Conservation (phyloP, 2,113 vertebrate species). For the Rhynchopsitta pachyrhyncha region DNA sequence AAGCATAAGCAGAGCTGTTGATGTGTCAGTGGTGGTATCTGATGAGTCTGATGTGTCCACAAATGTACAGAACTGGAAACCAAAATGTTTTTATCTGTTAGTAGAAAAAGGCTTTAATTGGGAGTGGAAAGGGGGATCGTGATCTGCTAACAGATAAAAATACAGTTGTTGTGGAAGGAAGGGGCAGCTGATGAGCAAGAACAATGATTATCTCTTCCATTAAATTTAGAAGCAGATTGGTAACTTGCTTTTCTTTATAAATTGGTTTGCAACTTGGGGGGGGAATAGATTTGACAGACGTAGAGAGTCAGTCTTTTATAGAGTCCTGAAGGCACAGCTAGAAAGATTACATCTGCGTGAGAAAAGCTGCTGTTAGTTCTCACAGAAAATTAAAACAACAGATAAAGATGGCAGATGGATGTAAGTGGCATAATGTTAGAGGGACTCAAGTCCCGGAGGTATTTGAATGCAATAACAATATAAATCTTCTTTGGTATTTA, state of each 20-base stretch:
- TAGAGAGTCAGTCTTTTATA: neutral
- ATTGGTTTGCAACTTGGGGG: neutral
- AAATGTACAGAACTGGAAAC: neutral
- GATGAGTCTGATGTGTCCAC: neutral
- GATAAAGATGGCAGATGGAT: neutral
- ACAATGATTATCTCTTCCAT: neutral
- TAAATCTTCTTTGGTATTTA: neutral
- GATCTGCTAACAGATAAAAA: neutral
- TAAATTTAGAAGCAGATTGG: neutral
- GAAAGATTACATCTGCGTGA: neutral
- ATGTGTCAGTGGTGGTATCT: neutral
- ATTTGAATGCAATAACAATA: neutral
- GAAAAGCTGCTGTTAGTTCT: neutral
- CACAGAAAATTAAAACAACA: slow-evolving; percentile 26
- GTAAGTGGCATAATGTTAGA: neutral
- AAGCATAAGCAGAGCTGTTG: neutral
- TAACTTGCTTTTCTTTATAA: neutral
- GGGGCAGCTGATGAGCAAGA: neutral
- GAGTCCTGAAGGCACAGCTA: neutral
- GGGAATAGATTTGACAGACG: neutral
- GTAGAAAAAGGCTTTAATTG: neutral
- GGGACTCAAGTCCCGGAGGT: neutral
- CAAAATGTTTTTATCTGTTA: neutral
- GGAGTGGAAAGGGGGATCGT: neutral
- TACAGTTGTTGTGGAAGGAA: neutral